phyloP scores from a whole-genome alignment of 2,888 invertebrate species.

The Aplocera efformata region DNA sequence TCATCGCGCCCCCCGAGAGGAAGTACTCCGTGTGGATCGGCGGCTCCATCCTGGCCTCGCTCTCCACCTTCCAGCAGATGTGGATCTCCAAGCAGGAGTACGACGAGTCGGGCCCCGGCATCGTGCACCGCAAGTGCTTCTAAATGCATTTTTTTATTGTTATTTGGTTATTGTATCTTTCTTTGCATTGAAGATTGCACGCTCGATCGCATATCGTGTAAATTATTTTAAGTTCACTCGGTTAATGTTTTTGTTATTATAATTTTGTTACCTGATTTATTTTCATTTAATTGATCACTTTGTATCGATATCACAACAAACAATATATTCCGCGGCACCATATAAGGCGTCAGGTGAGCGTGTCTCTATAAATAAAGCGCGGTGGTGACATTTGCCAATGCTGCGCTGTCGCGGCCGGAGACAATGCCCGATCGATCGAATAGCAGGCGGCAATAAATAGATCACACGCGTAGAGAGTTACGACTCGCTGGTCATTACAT shows the following conservation, averaged over 20 bases:
- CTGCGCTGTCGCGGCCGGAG: too few species aligned
- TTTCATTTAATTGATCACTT: constrained; percentile 6
- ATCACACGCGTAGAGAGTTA: too few species aligned
- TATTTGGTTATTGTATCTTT: constrained; percentile 22
- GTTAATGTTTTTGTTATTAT: constrained; percentile 30
- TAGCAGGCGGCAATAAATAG: too few species aligned
- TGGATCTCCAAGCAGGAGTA: constrained; percentile 98
- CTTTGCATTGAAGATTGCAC: constrained; percentile 27
- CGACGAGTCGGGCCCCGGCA: constrained; percentile 97
- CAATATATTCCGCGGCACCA: too few species aligned
- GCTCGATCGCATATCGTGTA: constrained; percentile 36
- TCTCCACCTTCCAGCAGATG: constrained; percentile 93
- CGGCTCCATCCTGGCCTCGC: constrained; percentile 94
- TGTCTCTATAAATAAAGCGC: too few species aligned
- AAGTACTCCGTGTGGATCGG: constrained; percentile 99
- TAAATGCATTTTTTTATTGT: constrained; percentile 67
- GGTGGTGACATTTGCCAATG: too few species aligned
- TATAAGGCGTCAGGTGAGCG: too few species aligned
- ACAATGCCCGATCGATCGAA: too few species aligned
- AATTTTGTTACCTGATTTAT: constrained; percentile 30
- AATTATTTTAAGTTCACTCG: constrained; percentile 41
- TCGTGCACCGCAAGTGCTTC: constrained; percentile 98
- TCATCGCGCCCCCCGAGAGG: constrained; percentile 97
- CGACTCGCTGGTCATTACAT: too few species aligned
- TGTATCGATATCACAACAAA: too few species aligned